Conservation (phyloP, 2,888 invertebrate genomes). For the Icerya purchasi region DNA sequence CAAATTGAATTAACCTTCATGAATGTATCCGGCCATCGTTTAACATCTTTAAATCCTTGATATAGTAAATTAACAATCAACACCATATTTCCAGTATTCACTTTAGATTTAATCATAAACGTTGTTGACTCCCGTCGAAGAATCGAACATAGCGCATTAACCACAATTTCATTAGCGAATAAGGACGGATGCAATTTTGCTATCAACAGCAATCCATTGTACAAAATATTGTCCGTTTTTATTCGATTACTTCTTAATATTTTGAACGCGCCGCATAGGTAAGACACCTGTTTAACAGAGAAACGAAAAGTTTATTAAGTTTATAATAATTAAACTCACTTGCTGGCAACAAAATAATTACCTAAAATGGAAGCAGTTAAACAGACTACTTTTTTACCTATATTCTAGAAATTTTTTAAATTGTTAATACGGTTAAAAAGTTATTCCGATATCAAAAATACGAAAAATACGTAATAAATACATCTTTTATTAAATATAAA, state of each 20-base stretch:
- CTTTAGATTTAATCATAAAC: constrained; percentile 17
- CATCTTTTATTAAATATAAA: too few species aligned
- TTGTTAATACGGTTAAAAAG: too few species aligned
- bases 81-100: constrained; percentile 26
- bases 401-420: too few species aligned
- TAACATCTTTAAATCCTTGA: constrained; percentile 57
- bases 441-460: too few species aligned
- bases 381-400: too few species aligned
- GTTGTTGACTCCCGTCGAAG: constrained; percentile 43
- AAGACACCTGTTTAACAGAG: constrained; percentile 42
- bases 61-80: constrained; percentile 65
- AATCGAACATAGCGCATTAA: constrained; percentile 57
- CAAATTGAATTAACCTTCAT: constrained; percentile 40
- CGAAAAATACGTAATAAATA: too few species aligned
- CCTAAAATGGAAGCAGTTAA: too few species aligned
- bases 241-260: constrained; percentile 51
- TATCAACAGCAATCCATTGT: constrained; percentile 54
- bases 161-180: constrained; percentile 51
- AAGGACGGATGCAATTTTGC: constrained; percentile 57
- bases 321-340: too few species aligned
- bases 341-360: too few species aligned
- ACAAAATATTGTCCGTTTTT: constrained; percentile 57
- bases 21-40: constrained; percentile 78
- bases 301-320: too few species aligned
- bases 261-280: constrained; percentile 74